These are phyloP conservation scores for Tribolium freemani DNA, from an alignment of 2,888 invertebrate species.

Conservation along the genomic window DNA sequence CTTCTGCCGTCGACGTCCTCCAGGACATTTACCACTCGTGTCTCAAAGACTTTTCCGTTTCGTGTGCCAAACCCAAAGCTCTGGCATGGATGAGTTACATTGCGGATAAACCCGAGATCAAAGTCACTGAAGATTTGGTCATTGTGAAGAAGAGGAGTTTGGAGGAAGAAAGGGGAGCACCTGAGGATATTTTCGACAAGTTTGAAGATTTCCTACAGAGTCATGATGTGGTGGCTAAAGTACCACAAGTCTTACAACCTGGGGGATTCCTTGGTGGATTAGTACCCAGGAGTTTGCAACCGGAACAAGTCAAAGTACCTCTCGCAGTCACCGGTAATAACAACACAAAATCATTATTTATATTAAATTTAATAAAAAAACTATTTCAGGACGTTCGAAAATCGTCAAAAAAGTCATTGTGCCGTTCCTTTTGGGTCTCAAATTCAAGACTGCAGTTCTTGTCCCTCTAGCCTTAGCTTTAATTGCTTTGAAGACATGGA, in stretches of 20 bases:
- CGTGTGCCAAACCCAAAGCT: slow-evolving; percentile 85
- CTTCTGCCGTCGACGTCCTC: slow-evolving; percentile 75
- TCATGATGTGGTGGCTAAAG: slow-evolving; percentile 81
- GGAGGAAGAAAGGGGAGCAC: slow-evolving; percentile 68
- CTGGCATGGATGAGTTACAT: slow-evolving; percentile 81
- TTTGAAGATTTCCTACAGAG: slow-evolving; percentile 82
- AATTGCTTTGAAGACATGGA: slow-evolving; percentile 91
- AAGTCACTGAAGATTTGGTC: slow-evolving; percentile 82
- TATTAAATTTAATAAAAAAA: too few relatives aligned
- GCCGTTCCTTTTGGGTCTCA: slow-evolving; percentile 87
- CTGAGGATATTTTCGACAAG: slow-evolving; percentile 77
- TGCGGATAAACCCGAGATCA: slow-evolving; percentile 77
- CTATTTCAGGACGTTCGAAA: slow-evolving; percentile 75
- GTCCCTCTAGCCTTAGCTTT: slow-evolving; percentile 85
- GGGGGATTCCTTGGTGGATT: slow-evolving; percentile 73
- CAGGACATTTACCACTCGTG: slow-evolving; percentile 79
- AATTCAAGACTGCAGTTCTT: slow-evolving; percentile 87
- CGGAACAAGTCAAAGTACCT: slow-evolving; percentile 79
- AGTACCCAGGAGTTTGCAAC: slow-evolving; percentile 77
- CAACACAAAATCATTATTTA: neutral
- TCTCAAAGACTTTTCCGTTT: slow-evolving; percentile 77
- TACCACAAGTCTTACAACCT: slow-evolving; percentile 76
- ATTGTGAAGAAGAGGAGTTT: slow-evolving; percentile 72
- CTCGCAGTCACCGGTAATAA: slow-evolving; percentile 72
- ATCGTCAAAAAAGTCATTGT: slow-evolving; percentile 88